phyloP scores from a whole-genome alignment of 2,113 vertebrate genomes.

The Sylvilagus bachmani region DNA sequence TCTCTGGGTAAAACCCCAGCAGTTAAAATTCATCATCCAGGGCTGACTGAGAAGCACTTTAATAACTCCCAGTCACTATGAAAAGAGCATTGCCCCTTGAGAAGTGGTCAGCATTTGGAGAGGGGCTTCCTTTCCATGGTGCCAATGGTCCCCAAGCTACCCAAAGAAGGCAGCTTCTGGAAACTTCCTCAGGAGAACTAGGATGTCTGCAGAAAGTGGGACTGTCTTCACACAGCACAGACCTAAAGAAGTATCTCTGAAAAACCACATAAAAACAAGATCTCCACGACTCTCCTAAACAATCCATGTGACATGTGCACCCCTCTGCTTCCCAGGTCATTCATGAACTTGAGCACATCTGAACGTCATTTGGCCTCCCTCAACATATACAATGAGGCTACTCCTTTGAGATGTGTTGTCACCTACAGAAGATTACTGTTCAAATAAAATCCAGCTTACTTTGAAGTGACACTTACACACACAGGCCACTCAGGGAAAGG shows the following conservation, averaged over 20 bases:
- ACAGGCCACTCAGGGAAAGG: not conserved
- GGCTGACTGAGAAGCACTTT: not conserved
- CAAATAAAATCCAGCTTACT: not conserved
- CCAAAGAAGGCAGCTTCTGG: not conserved
- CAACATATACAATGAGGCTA: not conserved
- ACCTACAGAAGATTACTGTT: not conserved
- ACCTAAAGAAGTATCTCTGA: not conserved
- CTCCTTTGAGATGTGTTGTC: not conserved
- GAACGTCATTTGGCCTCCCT: not conserved
- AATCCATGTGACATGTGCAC: too few relatives aligned
- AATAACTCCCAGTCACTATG: not conserved
- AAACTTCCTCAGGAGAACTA: not conserved
- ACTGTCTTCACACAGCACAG: not conserved
- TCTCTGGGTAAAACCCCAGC: not conserved
- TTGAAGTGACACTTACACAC: not conserved
- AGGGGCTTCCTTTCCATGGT: not conserved
- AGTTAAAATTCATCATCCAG: not conserved
- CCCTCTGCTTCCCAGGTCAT: not conserved
- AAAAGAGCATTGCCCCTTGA: not conserved
- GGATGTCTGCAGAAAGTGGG: not conserved
- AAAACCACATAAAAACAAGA: conserved; percentile 16
- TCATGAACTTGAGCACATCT: not conserved
- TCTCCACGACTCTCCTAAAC: not conserved
- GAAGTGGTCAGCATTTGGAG: not conserved
- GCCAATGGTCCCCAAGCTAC: not conserved